Evolutionary conservation across 2,797 vertebrate species (phyloP), one percentile per base, ranked within the genome.

Genomic region (Pogonophryne albipinna): DNA sequence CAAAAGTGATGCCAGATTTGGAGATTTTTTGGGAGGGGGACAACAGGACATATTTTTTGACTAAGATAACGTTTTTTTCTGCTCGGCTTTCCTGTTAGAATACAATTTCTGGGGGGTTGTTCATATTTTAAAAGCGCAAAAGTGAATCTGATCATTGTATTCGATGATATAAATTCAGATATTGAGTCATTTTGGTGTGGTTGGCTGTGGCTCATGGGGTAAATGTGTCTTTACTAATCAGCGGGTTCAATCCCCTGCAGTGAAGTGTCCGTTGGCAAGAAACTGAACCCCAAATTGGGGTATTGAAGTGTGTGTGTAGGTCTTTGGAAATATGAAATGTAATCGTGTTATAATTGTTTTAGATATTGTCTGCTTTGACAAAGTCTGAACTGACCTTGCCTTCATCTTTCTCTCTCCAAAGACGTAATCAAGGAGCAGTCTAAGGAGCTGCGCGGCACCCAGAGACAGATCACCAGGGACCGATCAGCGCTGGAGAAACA

Each of bases 381-480:
- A 61, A 60, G 8, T 19, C n/a, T 69, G 8, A 51, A 20, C 3
- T 62, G 3, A 41, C 55, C 13, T 38, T 38, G 61, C 9, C 34
- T 55, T 16, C 16, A 41, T 38, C 5, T 60, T 0, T 78, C 47
- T 74, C 71, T 52, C 79, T 78, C 80, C 62, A 53, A 90, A 99
- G 98, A 99, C 87, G 92, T 98, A 74, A 99, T 99, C 95, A 99
- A 95, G 92, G 98, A 99, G 72, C 98, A 99, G 93, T 94, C 96
- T 19, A 97, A 96, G 89, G 97, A 99, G 89, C 89, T 99, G 89
- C 96, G 98, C 74, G 96, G 97, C 70, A 99, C 98, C 20, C 98
- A 99, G 94, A 97, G 98, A 85, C 95, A 97, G 89, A 99, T 99
- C 94, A 95, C 95, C 91, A 95, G 97, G 93, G 98, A 99, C 82